Percentiles rank a stretch among this genome's conserved stretches.
Conservation (phyloP, 2,797 vertebrate species). For the Artibeus jamaicensis region DNA sequence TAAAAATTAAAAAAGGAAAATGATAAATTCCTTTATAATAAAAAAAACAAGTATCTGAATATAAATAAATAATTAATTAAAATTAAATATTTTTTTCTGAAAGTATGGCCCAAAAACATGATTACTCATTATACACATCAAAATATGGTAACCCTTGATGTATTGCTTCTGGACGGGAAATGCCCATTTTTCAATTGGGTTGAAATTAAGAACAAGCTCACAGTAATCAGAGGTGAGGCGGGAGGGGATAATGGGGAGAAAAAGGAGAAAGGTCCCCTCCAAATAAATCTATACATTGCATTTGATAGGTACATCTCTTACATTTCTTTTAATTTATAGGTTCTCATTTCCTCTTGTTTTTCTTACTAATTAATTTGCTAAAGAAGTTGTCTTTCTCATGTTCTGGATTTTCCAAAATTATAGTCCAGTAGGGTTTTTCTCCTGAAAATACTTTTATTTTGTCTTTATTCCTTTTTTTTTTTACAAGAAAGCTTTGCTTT, state of each 20-base stretch:
- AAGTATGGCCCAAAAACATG: too few relatives aligned
- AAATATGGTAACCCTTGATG: background rate
- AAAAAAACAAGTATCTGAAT: too few relatives aligned
- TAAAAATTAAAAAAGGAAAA: too few relatives aligned
- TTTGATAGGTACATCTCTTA: background rate
- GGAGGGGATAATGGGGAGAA: too few relatives aligned
- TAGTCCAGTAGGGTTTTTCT: background rate
- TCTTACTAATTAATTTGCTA: background rate
- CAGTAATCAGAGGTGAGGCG: too few relatives aligned
- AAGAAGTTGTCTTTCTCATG: background rate
- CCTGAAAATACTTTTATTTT: background rate
- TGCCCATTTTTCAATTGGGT: background rate
- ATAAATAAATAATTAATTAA: too few relatives aligned
- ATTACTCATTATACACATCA: too few relatives aligned
- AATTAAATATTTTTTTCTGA: too few relatives aligned
- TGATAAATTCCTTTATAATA: too few relatives aligned
- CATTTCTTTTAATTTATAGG: background rate
- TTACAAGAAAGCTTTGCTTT: background rate
- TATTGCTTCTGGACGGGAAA: slow-evolving; percentile 49
- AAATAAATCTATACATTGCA: background rate
- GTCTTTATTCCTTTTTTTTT: background rate
- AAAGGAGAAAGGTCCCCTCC: too few relatives aligned
- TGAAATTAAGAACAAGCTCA: too few relatives aligned
- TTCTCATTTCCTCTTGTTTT: background rate
- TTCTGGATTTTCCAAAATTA: background rate